Percentiles rank a stretch among this genome's conserved stretches.
Evolutionary conservation across 2,113 vertebrate genomes (phyloP).

Genomic region (Pica pica): DNA sequence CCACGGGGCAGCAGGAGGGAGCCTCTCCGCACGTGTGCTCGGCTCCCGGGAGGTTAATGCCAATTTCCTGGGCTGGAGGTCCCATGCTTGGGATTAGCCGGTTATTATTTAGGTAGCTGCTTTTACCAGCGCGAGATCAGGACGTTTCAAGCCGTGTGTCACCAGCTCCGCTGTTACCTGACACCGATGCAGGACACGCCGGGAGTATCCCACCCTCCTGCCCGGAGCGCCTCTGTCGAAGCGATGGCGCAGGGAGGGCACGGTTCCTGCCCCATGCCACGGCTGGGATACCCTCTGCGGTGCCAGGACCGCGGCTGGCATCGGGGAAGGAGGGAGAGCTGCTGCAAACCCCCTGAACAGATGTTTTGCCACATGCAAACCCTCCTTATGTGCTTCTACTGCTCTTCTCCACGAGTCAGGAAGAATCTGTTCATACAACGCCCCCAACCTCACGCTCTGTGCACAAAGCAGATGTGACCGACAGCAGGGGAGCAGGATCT

Average conservation of each 20-base stretch:
- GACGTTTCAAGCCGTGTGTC: neutral
- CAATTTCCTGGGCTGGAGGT: neutral
- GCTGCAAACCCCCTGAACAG: accelerated
- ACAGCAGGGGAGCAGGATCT: neutral
- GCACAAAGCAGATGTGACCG: accelerated
- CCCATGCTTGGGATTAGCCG: neutral
- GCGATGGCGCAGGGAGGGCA: neutral
- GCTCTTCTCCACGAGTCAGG: neutral
- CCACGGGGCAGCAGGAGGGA: neutral
- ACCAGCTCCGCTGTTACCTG: neutral
- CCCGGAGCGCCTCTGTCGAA: neutral
- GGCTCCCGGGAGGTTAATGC: neutral
- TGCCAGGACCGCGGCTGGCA: neutral
- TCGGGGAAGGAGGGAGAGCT: neutral
- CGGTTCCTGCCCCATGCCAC: accelerated
- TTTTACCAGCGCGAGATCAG: neutral
- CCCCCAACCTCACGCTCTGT: accelerated
- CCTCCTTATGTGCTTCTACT: neutral
- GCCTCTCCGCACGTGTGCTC: neutral
- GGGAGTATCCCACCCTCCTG: neutral
- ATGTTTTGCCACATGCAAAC: neutral
- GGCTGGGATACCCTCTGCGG: neutral
- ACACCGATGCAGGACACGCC: neutral
- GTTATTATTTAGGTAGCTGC: conserved; percentile 1
- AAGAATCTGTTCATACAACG: neutral